A percentile compares a stretch with the other conserved stretches of the same genome.
Evolutionary conservation across 2,888 invertebrate genomes (phyloP).

Genomic region (Lycophotia porphyrea): DNA sequence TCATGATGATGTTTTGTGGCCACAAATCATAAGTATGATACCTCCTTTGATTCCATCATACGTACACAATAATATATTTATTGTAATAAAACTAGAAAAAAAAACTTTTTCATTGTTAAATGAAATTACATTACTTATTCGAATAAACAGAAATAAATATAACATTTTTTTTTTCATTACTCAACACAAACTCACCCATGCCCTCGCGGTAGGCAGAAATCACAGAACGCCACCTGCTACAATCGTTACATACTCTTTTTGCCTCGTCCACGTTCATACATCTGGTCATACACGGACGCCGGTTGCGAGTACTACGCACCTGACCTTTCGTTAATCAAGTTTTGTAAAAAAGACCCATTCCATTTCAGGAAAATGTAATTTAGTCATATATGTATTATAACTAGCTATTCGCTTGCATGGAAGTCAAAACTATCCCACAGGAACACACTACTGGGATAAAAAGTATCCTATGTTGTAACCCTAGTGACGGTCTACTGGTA

Average conservation of each 20-base stretch:
- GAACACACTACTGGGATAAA: neutral
- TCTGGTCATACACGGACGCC: too few relatives aligned
- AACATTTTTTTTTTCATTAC: neutral
- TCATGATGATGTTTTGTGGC: neutral
- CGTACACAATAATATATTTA: neutral
- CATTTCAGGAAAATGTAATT: neutral
- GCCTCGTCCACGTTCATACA: too few relatives aligned
- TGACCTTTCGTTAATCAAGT: too few relatives aligned
- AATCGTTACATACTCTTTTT: too few relatives aligned
- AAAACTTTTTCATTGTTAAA: neutral
- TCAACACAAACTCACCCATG: too few relatives aligned
- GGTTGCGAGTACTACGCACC: too few relatives aligned
- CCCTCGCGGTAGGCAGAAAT: too few relatives aligned
- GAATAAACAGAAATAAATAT: neutral
- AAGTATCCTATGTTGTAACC: neutral
- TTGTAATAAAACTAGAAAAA: neutral
- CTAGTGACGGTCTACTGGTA: neutral
- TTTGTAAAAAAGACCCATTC: too few relatives aligned
- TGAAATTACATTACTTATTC: neutral
- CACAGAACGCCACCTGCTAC: too few relatives aligned
- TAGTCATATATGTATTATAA: neutral
- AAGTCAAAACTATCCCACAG: neutral
- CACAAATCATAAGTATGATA: neutral
- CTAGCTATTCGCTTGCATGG: neutral
- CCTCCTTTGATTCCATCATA: constrained; percentile 7